phyloP scores from a whole-genome alignment of 2,797 vertebrate species.

The Crax fasciolata region DNA sequence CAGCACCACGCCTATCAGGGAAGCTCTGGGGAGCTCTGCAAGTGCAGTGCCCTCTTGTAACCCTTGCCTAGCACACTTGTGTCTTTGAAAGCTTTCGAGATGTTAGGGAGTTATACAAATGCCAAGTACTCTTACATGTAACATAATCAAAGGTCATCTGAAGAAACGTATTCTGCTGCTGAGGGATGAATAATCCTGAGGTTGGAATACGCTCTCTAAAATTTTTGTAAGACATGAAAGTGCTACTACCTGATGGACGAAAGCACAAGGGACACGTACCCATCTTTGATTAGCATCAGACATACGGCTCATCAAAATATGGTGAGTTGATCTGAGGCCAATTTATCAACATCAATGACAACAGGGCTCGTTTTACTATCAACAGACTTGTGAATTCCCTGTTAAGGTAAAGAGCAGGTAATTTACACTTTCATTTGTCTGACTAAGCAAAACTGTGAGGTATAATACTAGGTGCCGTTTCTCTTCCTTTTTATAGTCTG shows the following conservation, averaged over 20 bases:
- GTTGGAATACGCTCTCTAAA: background rate
- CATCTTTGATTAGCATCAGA: background rate
- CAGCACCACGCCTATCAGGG: background rate
- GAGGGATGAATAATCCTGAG: constrained; percentile 26
- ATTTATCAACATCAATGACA: background rate
- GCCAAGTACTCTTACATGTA: background rate
- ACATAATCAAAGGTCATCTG: constrained; percentile 58
- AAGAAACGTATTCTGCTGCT: constrained; percentile 24
- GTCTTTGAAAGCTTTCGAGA: constrained; percentile 14
- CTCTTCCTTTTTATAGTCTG: background rate
- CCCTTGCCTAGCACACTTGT: background rate
- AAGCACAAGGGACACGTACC: background rate
- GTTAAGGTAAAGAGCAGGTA: background rate
- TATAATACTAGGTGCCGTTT: background rate
- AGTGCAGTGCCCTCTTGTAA: background rate
- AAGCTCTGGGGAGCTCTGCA: background rate
- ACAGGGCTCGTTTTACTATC: background rate
- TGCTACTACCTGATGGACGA: background rate
- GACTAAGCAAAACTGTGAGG: background rate
- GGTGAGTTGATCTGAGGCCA: background rate
- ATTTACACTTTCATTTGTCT: background rate
- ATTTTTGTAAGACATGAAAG: background rate
- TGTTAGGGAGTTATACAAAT: constrained; percentile 18
- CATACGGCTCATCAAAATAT: background rate
- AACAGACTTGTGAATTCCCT: background rate